Conservation (phyloP, 2,797 vertebrate species). For the Characodon lateralis region DNA sequence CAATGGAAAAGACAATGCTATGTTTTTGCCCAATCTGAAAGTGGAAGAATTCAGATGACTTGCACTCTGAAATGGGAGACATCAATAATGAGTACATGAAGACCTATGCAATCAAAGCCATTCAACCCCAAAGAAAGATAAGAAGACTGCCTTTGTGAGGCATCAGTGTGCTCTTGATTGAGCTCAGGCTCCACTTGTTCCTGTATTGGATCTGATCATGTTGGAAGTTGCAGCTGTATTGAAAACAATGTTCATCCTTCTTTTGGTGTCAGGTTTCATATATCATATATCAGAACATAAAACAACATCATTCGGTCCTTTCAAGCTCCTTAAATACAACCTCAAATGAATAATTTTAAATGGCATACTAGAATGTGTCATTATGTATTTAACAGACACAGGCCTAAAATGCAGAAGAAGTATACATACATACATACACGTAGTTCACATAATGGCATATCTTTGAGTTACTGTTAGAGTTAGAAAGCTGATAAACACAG, state of each 20-base stretch:
- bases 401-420: neutral
- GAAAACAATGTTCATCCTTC: neutral
- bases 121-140: conserved; percentile 15
- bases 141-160: conserved; percentile 6
- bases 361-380: too few species aligned
- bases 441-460: neutral
- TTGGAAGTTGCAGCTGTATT: neutral
- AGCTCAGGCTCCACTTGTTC: neutral
- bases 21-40: conserved; percentile 7
- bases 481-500: too few species aligned
- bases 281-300: conserved; percentile 4
- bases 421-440: neutral
- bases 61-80: conserved; percentile 15
- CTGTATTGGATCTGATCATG: neutral
- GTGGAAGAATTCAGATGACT: conserved; percentile 1
- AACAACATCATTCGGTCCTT: neutral
- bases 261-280: neutral
- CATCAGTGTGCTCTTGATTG: conserved; percentile 3
- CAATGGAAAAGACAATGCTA: conserved; percentile 26
- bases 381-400: neutral
- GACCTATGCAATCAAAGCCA: conserved; percentile 14
- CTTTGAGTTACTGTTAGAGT: neutral
- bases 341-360: neutral
- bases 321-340: neutral
- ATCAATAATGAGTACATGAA: conserved; percentile 2